Percentiles rank a stretch among this genome's conserved stretches.
Evolutionary conservation across 2,113 vertebrate species (phyloP).

Genomic region (Orcinus orca): DNA sequence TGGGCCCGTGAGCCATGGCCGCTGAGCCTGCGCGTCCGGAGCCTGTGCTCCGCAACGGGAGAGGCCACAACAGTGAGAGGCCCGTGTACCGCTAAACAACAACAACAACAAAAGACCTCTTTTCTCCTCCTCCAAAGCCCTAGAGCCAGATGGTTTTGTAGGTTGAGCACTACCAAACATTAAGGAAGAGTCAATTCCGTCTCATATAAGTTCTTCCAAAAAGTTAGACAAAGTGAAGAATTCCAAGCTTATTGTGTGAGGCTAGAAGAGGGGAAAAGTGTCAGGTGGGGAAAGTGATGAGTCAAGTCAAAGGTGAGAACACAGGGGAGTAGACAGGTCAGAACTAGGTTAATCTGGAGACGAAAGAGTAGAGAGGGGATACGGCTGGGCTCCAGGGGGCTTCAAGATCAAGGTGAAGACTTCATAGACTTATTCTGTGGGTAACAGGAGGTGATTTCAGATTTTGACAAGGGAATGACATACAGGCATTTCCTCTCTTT

Average conservation of each 20-base stretch:
- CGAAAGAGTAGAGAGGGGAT: background rate
- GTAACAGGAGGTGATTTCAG: accelerated
- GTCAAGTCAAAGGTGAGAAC: background rate
- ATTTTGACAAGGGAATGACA: background rate
- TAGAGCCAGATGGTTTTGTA: too few relatives aligned
- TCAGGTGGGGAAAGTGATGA: background rate
- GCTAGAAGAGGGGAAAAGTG: background rate
- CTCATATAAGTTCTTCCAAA: background rate
- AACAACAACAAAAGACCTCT: background rate
- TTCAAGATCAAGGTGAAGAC: background rate
- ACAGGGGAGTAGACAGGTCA: accelerated
- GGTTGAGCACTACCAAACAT: background rate
- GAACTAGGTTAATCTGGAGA: background rate
- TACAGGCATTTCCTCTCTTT: background rate
- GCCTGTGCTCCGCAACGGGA: too few relatives aligned
- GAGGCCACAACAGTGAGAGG: too few relatives aligned
- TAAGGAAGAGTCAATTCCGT: background rate
- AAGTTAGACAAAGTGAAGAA: background rate
- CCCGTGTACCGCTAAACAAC: too few relatives aligned
- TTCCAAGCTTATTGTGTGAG: background rate
- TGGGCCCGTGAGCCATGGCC: too few relatives aligned
- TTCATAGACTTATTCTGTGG: background rate
- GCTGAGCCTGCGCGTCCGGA: too few relatives aligned
- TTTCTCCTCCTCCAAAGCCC: background rate
- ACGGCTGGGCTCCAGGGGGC: background rate